Conservation (phyloP, 2,888 invertebrate genomes). For the Caenorhabditis panamensis region DNA sequence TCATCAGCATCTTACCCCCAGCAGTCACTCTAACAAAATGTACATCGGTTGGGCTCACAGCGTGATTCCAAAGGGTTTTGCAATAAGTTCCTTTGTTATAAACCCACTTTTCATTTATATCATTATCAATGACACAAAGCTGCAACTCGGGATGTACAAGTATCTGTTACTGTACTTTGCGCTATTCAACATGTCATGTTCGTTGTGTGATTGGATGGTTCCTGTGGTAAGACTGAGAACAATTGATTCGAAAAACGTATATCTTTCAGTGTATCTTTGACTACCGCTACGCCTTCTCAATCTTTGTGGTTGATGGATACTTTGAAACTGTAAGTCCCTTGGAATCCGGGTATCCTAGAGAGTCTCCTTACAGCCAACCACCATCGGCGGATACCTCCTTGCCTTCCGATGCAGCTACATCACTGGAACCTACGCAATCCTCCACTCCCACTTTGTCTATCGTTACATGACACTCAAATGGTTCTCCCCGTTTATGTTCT, state of each 20-base stretch:
- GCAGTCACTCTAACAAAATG: no score
- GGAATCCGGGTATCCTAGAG: background rate
- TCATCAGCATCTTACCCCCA: background rate
- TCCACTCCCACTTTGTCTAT: conserved; percentile 34
- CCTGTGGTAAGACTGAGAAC: conserved; percentile 2
- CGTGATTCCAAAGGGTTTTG: conserved; percentile 17
- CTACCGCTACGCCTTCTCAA: conserved; percentile 28
- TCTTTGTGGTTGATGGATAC: conserved; percentile 10
- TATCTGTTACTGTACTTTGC: conserved; percentile 31
- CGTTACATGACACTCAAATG: conserved; percentile 34
- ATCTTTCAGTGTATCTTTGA: conserved; percentile 9
- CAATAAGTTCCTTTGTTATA: conserved; percentile 11
- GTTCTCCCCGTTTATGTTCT: no score
- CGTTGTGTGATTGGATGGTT: conserved; percentile 23
- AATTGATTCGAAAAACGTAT: background rate
- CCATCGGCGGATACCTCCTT: conserved; percentile 3
- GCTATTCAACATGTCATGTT: conserved; percentile 36
- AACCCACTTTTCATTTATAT: conserved; percentile 31
- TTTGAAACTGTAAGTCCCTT: conserved; percentile 21
- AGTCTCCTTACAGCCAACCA: conserved; percentile 22
- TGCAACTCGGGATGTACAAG: conserved; percentile 27
- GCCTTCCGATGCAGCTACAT: conserved; percentile 31
- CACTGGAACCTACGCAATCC: conserved; percentile 30
- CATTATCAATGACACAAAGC: conserved; percentile 7
- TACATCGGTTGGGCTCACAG: conserved; percentile 25